Percentiles rank a stretch among this genome's conserved stretches.
phyloP scores from a whole-genome alignment of 2,888 invertebrate species.

The Steinernema carpocapsae region DNA sequence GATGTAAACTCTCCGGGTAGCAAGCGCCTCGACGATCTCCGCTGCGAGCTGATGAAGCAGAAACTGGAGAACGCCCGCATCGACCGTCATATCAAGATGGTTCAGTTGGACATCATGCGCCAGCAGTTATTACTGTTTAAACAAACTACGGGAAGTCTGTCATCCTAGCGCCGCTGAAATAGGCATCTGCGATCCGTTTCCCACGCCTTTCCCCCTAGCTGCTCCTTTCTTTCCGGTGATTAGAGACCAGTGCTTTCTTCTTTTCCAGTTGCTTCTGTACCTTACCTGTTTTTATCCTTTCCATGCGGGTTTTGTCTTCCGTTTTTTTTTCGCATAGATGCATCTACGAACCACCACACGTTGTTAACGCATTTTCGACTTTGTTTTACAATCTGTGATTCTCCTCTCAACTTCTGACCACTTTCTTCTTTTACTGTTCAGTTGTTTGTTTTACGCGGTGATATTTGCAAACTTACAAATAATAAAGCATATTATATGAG shows the following conservation, averaged over 20 bases:
- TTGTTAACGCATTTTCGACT: constrained; percentile 25
- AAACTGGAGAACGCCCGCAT: constrained; percentile 25
- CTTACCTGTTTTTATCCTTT: not conserved
- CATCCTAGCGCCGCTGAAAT: constrained; percentile 7
- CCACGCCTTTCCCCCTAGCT: not conserved
- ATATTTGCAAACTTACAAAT: constrained; percentile 16
- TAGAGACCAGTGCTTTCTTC: not conserved
- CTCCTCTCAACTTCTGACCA: not conserved
- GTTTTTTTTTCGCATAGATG: constrained; percentile 27
- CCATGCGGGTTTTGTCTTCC: constrained; percentile 19
- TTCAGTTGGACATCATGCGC: constrained; percentile 31
- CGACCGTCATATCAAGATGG: constrained; percentile 28
- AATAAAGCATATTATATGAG: not conserved
- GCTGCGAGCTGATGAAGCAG: constrained; percentile 22
- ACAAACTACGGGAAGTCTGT: constrained; percentile 30
- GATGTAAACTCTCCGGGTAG: constrained; percentile 21
- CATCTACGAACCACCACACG: not conserved
- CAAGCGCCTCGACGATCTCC: constrained; percentile 22
- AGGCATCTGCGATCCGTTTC: not conserved
- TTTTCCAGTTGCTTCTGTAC: not conserved
- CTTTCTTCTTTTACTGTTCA: constrained; percentile 15
- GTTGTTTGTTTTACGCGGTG: constrained; percentile 33
- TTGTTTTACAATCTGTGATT: constrained; percentile 32
- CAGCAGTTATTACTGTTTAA: constrained; percentile 34
- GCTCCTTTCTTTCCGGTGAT: not conserved